phyloP scores from a whole-genome alignment of 2,797 vertebrate species.

The Lagorchestes hirsutus region DNA sequence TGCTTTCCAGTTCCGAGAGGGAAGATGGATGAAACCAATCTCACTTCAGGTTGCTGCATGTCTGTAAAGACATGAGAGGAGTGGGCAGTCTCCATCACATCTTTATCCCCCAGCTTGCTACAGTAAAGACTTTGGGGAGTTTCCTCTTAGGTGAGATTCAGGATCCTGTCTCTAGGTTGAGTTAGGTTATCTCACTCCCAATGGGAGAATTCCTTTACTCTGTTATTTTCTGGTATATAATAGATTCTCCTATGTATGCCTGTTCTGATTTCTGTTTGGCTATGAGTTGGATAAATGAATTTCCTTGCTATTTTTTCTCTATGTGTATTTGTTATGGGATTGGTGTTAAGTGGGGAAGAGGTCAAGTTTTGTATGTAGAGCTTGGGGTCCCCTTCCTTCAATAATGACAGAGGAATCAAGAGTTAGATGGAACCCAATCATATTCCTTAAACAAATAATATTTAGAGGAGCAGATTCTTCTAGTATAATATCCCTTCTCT shows the following conservation, averaged over 20 bases:
- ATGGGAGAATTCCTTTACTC: neutral
- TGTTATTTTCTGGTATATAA: neutral
- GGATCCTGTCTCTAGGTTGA: neutral
- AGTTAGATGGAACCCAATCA: neutral
- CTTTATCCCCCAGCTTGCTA: neutral
- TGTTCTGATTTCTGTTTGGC: neutral
- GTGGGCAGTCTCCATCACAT: neutral
- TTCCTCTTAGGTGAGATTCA: neutral
- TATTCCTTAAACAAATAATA: neutral
- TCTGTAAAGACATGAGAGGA: neutral
- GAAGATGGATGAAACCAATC: neutral
- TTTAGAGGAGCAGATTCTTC: neutral
- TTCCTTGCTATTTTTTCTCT: neutral
- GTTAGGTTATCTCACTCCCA: neutral
- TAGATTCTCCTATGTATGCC: neutral
- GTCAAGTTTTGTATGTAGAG: neutral
- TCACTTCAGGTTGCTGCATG: neutral
- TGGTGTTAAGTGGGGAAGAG: neutral
- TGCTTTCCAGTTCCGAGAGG: neutral
- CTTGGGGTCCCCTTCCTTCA: neutral
- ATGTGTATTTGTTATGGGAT: neutral
- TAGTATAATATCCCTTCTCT: neutral
- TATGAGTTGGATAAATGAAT: neutral
- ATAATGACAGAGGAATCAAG: neutral
- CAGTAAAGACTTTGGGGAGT: neutral